Base-by-base conservation (phyloP, 2,888 invertebrate genomes). In the Nemotelus pantherinus region DNA sequence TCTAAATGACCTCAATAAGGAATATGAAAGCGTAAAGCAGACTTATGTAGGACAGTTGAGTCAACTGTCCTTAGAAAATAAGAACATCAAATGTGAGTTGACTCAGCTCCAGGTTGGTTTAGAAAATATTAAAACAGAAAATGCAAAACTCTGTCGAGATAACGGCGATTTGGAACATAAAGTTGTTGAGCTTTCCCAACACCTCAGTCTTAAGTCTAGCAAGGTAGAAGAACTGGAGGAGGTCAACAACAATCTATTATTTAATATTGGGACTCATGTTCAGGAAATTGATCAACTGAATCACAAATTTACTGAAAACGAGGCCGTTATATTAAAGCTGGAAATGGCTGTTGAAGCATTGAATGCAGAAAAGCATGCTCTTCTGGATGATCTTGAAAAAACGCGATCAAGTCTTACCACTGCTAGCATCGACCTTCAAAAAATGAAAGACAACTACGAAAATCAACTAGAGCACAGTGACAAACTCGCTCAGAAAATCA, bases 191-290 rank as follows among this genome's bases (percentile, higher is more conserved):
- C 67, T 79, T 48, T 39, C 41, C 3, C 48, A 60, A 6, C 10
- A 60, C 7, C 48, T 71, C 2, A 39, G 44, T n/a, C n/a, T 50
- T 3, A 77, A 76, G 50, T 57, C 68, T 9, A 53, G 60, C 2
- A 65, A 76, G 41, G 55, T 77, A 45, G 9, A 72, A 3, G 71
- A 71, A 6, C 71, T 80, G 45, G 80, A 81, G 10, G 60, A 79
- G 9, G n/a, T 43, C 7, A 45, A 58, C 50, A n/a, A 41, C 7
- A 63, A 60, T 41, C 41, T 74, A 39, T 10, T 60, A 9, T 44
- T 25, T 9, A 57, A 39, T 39, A 48, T 74, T 39, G 48, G 44
- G 3, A 41, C 74, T 48, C 74, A 74, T n/a, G 67, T 48, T 5
- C 48, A 48, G 67, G 67, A 68, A 68, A 63, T 74, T 6, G 63